These are phyloP conservation scores for Zygogramma bicolorata DNA, from an alignment of 2,888 invertebrate genomes.

Conservation along the genomic window DNA sequence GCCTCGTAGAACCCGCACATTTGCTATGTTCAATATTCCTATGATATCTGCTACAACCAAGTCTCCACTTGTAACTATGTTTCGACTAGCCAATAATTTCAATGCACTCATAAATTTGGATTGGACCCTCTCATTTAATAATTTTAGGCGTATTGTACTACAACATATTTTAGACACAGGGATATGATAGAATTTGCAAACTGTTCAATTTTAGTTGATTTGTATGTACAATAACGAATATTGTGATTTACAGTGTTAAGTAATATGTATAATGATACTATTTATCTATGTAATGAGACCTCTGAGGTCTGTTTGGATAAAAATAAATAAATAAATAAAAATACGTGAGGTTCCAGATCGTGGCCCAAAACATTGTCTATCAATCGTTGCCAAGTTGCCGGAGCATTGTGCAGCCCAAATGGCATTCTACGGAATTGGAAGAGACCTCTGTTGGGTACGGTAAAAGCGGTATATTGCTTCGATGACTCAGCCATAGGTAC, in stretches of 20 bases:
- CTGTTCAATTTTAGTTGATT: background rate
- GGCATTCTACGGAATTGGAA: too few relatives aligned
- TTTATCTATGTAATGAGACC: background rate
- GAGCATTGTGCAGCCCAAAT: too few relatives aligned
- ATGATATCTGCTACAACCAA: background rate
- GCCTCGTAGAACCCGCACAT: background rate
- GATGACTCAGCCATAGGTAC: too few relatives aligned
- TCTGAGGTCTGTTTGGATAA: background rate
- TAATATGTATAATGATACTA: background rate
- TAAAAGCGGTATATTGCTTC: too few relatives aligned
- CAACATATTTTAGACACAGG: background rate
- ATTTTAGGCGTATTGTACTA: background rate
- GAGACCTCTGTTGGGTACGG: too few relatives aligned
- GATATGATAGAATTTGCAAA: background rate
- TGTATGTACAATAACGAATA: background rate
- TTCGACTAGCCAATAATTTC: background rate
- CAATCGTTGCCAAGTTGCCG: too few relatives aligned
- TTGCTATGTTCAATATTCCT: background rate
- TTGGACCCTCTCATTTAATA: background rate
- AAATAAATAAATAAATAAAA: background rate
- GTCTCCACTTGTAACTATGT: background rate
- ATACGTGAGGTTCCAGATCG: too few relatives aligned
- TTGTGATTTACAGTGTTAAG: background rate
- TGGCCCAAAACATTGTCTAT: too few relatives aligned
- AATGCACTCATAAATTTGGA: too few relatives aligned